Conservation (phyloP, 23 tunicate genomes). For the Clavelina lepadiformis region DNA sequence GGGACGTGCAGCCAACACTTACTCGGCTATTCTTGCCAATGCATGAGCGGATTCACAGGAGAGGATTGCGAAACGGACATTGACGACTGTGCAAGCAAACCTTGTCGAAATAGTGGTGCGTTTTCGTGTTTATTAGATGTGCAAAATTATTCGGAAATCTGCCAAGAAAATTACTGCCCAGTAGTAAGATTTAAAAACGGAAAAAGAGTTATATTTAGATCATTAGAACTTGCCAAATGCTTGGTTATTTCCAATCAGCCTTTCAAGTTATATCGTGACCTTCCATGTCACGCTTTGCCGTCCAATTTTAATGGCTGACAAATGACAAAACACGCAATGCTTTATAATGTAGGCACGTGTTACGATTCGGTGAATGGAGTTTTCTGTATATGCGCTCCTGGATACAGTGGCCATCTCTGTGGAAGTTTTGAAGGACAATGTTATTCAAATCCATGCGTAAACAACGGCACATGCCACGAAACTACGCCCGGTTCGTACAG, state of each 20-base stretch:
- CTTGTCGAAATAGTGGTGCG: constrained; percentile 1
- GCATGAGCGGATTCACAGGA: constrained; percentile 1
- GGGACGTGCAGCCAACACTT: background rate
- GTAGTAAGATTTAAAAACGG: too few species aligned
- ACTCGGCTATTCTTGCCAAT: background rate
- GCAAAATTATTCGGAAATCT: too few species aligned
- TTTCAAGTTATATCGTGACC: too few species aligned
- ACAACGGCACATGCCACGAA: background rate
- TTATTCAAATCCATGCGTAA: background rate
- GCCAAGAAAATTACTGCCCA: too few species aligned
- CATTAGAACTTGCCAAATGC: too few species aligned
- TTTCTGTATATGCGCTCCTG: background rate
- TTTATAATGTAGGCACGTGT: background rate
- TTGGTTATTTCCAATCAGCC: too few species aligned
- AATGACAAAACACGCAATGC: too few species aligned
- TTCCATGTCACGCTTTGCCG: too few species aligned
- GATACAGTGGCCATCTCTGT: background rate
- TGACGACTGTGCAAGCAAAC: constrained; percentile 3
- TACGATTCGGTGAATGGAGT: background rate
- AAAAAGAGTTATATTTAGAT: too few species aligned
- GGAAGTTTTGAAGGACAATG: background rate
- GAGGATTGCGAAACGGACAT: constrained; percentile 8
- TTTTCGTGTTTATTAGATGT: too few species aligned
- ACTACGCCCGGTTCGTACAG: too few species aligned
- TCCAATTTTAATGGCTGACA: too few species aligned